These are phyloP conservation scores for Polymixis lichenea DNA, from an alignment of 2,888 invertebrate genomes.

Conservation along the genomic window DNA sequence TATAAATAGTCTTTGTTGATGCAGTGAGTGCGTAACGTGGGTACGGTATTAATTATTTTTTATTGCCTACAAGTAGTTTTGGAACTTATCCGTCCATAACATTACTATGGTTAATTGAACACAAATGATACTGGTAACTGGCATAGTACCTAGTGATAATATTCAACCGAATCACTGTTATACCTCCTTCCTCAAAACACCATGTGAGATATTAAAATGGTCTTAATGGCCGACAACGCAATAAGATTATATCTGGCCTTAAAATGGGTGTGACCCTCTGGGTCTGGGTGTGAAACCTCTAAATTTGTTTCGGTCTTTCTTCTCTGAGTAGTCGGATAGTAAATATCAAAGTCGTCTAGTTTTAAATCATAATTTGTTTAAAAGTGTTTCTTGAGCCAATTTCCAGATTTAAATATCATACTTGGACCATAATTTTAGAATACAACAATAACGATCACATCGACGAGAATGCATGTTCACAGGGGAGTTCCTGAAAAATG, in stretches of 20 bases:
- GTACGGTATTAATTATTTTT: background rate
- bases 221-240: background rate
- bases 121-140: background rate
- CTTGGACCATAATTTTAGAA: background rate
- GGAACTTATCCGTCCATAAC: background rate
- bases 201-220: too few relatives aligned
- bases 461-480: background rate
- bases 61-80: background rate
- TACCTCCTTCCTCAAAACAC: background rate
- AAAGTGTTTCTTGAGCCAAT: background rate
- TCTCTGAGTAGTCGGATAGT: background rate
- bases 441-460: background rate
- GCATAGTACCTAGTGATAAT: background rate
- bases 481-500: slow-evolving; percentile 43
- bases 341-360: background rate
- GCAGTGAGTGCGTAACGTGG: background rate
- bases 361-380: background rate
- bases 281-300: too few relatives aligned
- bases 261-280: background rate
- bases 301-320: background rate
- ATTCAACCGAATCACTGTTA: too few relatives aligned
- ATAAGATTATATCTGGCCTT: background rate
- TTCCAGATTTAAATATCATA: background rate
- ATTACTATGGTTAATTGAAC: background rate
- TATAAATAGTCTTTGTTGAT: background rate